Evolutionary conservation across 2,888 invertebrate genomes (phyloP).

Genomic region (Mimumesa dahlbomi): DNA sequence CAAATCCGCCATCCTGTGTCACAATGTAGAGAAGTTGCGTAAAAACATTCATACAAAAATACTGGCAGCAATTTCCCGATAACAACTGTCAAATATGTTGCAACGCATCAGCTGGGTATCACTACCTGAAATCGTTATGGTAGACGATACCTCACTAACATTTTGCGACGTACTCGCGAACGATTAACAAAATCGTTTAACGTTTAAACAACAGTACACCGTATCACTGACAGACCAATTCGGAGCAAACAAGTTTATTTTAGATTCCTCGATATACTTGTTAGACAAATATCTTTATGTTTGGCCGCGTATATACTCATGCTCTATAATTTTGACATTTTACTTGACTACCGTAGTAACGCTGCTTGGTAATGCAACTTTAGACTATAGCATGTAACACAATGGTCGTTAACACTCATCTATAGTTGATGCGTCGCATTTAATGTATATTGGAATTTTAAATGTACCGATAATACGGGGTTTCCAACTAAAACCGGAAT

Average conservation of each 20-base stretch:
- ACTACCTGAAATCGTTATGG: constrained; percentile 25
- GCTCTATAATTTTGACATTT: constrained; percentile 49
- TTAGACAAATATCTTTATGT: constrained; percentile 18
- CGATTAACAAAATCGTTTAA: constrained; percentile 14
- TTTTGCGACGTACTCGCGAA: background rate
- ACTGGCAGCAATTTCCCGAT: constrained; percentile 53
- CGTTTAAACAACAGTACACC: constrained; percentile 5
- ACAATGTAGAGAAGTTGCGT: constrained; percentile 39
- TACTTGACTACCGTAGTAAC: constrained; percentile 60
- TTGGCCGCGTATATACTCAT: constrained; percentile 22
- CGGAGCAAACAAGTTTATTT: constrained; percentile 13
- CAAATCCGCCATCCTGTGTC: constrained; percentile 71
- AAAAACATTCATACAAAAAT: constrained; percentile 46
- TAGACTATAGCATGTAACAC: constrained; percentile 14
- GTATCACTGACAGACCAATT: constrained; percentile 11
- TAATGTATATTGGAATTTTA: too few relatives aligned
- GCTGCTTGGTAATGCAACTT: constrained; percentile 11
- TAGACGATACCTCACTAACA: constrained; percentile 7
- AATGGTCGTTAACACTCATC: constrained; percentile 5
- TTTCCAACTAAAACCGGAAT: too few relatives aligned
- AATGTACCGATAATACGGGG: too few relatives aligned
- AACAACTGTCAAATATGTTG: constrained; percentile 69
- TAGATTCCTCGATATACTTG: constrained; percentile 21
- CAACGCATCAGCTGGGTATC: constrained; percentile 65
- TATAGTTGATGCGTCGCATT: constrained; percentile 5